Evolutionary conservation across 2,888 invertebrate species (phyloP), one percentile per base, ranked within the genome.

Genomic region (Alcis repandata): DNA sequence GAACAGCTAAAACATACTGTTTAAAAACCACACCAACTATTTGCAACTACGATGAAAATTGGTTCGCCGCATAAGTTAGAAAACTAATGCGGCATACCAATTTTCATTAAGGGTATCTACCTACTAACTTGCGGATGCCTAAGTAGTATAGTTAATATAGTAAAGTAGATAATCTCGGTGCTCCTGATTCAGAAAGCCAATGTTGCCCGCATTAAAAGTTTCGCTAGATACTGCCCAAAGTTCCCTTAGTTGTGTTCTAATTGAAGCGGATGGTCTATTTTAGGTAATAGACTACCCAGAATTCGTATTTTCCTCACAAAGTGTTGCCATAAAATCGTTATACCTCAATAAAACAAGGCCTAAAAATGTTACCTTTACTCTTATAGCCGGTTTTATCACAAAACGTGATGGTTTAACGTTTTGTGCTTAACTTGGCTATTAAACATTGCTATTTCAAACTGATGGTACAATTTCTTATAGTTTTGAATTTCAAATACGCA

Each of bases 131-230:
- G 20, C 52, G 20, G 36, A 43, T 57, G 15, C 52, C 17, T 45
- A 52, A 32, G 0, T 46, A 36, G 9, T 33, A 45, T 45, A 9
- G n/a, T 8, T 15, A 15, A 43, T 60, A 67, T 49, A 54, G 32
- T 10, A n/a, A n/a, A n/a, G n/a, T 54, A 11, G 11, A 13, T 51
- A 51, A 62, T 59, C 52, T 60, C 63, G 33, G 33, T 53, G 51
- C 22, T 38, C n/a, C 7, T 27, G 7, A 52, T 40, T 53, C 33
- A 41, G 20, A 45, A 46, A 68, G 22, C 63, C 46, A 52, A 49
- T 54, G 46, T 52, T 41, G 67, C 78, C 79, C 79, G 79, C 77
- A 79, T 79, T 70, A 71, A 72, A 79, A 77, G 69, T 75, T 78
- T 52, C 46, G 10, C 17, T 72, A 69, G 40, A 40, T 51, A 49